These are phyloP conservation scores for Blastobasis adustella DNA, from an alignment of 2,888 invertebrate genomes.

Conservation along the genomic window DNA sequence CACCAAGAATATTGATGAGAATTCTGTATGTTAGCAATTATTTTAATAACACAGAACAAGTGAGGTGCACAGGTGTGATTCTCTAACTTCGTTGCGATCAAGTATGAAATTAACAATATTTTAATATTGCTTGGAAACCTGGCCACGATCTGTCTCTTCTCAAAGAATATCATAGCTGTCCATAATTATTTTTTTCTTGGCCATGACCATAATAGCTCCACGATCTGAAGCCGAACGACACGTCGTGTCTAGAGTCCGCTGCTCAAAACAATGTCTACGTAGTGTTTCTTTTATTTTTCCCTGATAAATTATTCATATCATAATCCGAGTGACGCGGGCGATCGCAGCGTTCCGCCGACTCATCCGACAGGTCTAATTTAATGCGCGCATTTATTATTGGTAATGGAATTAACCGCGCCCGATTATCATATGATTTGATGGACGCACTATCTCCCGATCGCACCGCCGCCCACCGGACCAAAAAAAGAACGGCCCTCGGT, in stretches of 20 bases:
- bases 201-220: conserved; percentile 40
- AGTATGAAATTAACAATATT: too few species aligned
- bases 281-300: conserved; percentile 43
- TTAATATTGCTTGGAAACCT: too few species aligned
- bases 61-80: too few species aligned
- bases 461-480: conserved; percentile 60
- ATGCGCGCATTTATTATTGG: conserved; percentile 74
- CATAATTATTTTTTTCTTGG: conserved; percentile 32
- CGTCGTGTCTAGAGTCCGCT: conserved; percentile 48
- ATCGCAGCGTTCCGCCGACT: conserved; percentile 61
- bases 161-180: too few species aligned
- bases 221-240: conserved; percentile 42
- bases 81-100: too few species aligned
- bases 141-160: too few species aligned
- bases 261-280: conserved; percentile 67
- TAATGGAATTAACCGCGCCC: conserved; percentile 72
- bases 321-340: conserved; percentile 69
- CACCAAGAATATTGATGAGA: too few species aligned
- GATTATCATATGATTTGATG: conserved; percentile 75
- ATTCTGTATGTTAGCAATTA: too few species aligned
- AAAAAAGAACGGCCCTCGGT: conserved; percentile 42
- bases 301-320: conserved; percentile 73
- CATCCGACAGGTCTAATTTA: conserved; percentile 72
- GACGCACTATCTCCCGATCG: conserved; percentile 68
- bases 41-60: too few species aligned